Conservation (phyloP, 2,113 vertebrate species). For the Pluvianellus socialis region DNA sequence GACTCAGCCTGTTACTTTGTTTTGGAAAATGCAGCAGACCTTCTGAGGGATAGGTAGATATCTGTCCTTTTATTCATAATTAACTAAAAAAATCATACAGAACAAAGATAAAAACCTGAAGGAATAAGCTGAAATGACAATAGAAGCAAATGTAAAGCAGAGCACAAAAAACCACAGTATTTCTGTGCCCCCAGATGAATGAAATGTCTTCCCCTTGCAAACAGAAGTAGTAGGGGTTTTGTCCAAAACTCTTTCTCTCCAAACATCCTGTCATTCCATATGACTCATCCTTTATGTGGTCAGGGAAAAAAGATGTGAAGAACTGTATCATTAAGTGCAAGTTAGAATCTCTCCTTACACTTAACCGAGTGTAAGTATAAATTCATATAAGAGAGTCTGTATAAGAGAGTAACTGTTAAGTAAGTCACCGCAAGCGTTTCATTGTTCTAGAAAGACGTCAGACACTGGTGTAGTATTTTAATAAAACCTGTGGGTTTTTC, state of each 20-base stretch:
- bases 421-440: background rate
- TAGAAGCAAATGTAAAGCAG: background rate
- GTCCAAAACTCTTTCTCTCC: background rate
- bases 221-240: background rate
- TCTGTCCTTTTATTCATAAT: background rate
- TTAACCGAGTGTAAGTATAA: background rate
- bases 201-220: background rate
- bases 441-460: background rate
- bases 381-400: background rate
- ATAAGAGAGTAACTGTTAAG: background rate
- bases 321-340: background rate
- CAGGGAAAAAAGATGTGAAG: background rate
- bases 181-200: background rate
- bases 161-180: background rate
- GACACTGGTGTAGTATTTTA: background rate
- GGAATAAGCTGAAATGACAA: background rate
- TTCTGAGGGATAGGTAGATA: background rate
- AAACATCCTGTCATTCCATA: background rate
- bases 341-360: background rate
- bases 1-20: slow-evolving; percentile 39
- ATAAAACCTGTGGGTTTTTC: background rate
- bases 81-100: background rate
- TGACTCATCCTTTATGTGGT: background rate
- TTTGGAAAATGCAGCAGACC: background rate
- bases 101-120: background rate